phyloP scores from a whole-genome alignment of 2,797 vertebrate genomes.

The Moxostoma hubbsi region DNA sequence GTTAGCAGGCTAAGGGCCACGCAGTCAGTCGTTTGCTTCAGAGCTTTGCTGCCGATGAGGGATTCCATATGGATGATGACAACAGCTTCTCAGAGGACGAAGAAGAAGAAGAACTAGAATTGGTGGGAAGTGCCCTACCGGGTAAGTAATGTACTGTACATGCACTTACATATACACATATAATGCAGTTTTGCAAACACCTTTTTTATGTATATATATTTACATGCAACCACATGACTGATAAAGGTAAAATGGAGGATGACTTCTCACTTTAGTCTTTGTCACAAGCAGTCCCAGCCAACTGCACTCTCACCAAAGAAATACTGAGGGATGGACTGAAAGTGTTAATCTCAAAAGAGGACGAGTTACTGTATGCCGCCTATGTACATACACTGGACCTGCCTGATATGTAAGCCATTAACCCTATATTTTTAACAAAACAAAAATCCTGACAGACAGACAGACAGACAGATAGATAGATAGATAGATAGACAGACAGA shows the following conservation, averaged over 20 bases:
- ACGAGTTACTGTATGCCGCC: conserved; percentile 92
- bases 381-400: conserved; percentile 92
- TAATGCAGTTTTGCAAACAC: conserved; percentile 3
- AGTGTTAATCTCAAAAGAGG: conserved; percentile 95
- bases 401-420: conserved; percentile 90
- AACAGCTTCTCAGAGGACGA: conserved; percentile 89
- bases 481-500: too few species aligned
- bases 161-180: not conserved
- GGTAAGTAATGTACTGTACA: conserved; percentile 61
- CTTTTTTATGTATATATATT: not conserved
- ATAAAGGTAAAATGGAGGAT: conserved; percentile 6
- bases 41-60: conserved; percentile 88
- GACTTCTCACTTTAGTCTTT: conserved; percentile 36
- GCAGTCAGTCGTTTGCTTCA: conserved; percentile 91
- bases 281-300: conserved; percentile 75
- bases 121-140: conserved; percentile 61
- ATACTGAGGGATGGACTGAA: conserved; percentile 91
- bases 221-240: not conserved
- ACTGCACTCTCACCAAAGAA: conserved; percentile 90
- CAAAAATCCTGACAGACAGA: too few species aligned
- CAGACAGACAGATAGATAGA: too few species aligned
- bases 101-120: conserved; percentile 60
- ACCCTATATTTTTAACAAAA: not conserved
- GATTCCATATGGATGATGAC: conserved; percentile 87
- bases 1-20: conserved; percentile 83